phyloP scores from a whole-genome alignment of 1,140 invertebrate species.

The Maconellicoccus hirsutus region DNA sequence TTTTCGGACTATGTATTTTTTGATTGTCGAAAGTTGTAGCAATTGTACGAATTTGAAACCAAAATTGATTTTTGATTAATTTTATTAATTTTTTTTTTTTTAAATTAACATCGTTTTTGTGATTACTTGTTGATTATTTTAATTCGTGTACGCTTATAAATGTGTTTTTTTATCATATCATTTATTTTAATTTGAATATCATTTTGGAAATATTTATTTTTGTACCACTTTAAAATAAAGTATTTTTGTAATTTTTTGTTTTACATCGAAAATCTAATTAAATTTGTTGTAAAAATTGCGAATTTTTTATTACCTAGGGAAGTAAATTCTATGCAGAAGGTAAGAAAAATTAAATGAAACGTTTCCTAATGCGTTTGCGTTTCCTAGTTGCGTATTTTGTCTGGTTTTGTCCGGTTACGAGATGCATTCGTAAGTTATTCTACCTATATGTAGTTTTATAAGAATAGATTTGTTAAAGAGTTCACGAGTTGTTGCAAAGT shows the following conservation, averaged over 20 bases:
- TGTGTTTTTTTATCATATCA: too few relatives aligned
- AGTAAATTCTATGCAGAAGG: too few relatives aligned
- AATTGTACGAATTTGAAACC: neutral
- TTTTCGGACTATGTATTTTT: neutral
- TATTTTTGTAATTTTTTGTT: neutral
- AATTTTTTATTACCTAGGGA: neutral
- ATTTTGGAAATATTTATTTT: neutral
- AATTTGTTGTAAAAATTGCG: too few relatives aligned
- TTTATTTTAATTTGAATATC: conserved; percentile 1
- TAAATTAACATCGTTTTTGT: neutral
- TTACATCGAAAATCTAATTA: neutral
- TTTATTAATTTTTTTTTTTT: conserved; percentile 15
- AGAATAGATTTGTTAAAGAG: too few relatives aligned
- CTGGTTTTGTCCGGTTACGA: neutral
- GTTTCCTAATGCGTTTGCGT: too few relatives aligned
- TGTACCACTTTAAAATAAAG: neutral
- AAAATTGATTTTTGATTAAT: neutral
- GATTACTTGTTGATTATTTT: neutral
- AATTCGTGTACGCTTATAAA: conserved; percentile 14
- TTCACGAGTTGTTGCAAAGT: too few relatives aligned
- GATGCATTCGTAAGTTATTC: neutral
- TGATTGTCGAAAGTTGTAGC: neutral
- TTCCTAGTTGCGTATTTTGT: neutral
- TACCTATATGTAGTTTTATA: too few relatives aligned
- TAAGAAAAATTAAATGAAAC: too few relatives aligned